Percentiles rank a stretch among this genome's conserved stretches.
phyloP scores from a whole-genome alignment of 2,888 invertebrate species.

The Folsomia manolachei region DNA sequence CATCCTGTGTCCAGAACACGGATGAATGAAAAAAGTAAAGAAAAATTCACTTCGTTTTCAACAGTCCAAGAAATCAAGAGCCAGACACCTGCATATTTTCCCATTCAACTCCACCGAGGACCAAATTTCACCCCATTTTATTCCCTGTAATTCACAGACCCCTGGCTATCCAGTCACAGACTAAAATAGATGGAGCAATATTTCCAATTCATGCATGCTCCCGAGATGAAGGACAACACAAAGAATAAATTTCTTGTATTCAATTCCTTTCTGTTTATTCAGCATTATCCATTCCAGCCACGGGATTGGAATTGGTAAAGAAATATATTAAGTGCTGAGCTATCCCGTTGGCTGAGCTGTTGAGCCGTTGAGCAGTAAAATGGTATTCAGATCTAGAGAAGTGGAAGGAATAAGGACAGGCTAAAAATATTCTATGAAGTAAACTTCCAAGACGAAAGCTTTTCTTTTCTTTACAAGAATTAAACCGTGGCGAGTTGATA shows the following conservation, averaged over 20 bases:
- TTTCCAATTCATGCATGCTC: not conserved
- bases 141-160: not conserved
- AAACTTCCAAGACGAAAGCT: too few species aligned
- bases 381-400: not conserved
- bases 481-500: not conserved
- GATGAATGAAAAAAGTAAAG: conserved; percentile 16
- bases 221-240: not conserved
- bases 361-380: not conserved
- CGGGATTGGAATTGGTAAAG: conserved; percentile 11
- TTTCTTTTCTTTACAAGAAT: not conserved
- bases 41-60: conserved; percentile 15
- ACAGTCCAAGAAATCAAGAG: conserved; percentile 26
- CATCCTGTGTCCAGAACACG: too few species aligned
- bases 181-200: too few species aligned
- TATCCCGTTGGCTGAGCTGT: too few species aligned
- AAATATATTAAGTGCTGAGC: not conserved
- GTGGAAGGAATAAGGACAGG: not conserved
- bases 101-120: conserved; percentile 12
- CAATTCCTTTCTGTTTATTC: conserved; percentile 7
- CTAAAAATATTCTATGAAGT: too few species aligned
- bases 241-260: not conserved
- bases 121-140: not conserved
- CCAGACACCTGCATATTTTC: conserved; percentile 48
- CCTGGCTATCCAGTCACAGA: not conserved
- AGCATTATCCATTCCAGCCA: conserved; percentile 11